Evolutionary conservation across 2,113 vertebrate species (phyloP), one percentile per base, ranked within the genome.

Genomic region (Dipodomys spectabilis): DNA sequence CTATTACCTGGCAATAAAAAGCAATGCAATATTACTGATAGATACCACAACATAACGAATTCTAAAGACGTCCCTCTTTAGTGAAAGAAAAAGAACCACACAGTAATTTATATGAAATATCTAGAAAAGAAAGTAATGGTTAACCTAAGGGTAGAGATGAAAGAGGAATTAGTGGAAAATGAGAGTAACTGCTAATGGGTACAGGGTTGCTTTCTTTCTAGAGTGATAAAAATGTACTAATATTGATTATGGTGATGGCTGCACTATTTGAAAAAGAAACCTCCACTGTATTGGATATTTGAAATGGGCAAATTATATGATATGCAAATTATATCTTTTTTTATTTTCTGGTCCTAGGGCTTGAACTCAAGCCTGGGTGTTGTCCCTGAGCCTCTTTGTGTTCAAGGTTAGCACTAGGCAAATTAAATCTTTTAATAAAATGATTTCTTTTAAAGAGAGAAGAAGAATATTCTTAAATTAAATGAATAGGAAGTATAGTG

Each of bases 391-490:
- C 12, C 53, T 16, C 49, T 13, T 53, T 53, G 12, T 9, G 49
- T 53, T 53, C 53, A 57, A 57, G 49, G 53, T 57, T 57, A 57
- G 53, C 15, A 57, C 53, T 57, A 57, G 53, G 7, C 65, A 35
- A 84, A 68, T 67, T 90, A 49, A 12, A 82, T 80, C 49, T 57
- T 18, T 86, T 77, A 73, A 72, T 81, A 85, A 88, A 71, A 39
- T 9, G 88, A 3, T 62, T 71, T 75, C 32, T 72, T 23, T 22
- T 39, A n/a, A 57, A 60, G 68, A 91, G 5, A 16, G 1, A 45
- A 77, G 39, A 75, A 92, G 6, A 91, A 73, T 35, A 4, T 81
- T 93, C 82, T 86, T 94, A 23, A 90, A 60, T 7, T 91, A 94
- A 93, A 92, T 69, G 30, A 25, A 73, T 64, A 69, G 19, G 15